phyloP scores from a whole-genome alignment of 2,113 vertebrate species.

The Rhineura floridana region DNA sequence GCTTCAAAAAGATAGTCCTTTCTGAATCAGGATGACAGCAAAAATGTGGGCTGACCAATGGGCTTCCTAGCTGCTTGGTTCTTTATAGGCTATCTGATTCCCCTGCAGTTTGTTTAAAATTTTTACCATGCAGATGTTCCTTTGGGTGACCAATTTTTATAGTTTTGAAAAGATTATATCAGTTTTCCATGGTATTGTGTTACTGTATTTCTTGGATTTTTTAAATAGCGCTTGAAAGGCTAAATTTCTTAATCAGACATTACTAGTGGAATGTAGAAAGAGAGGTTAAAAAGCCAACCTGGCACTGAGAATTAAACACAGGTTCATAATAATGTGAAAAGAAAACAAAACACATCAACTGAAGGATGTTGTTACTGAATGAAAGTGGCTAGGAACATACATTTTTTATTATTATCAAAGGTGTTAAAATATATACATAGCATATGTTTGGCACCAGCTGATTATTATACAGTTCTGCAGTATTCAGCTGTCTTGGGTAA shows the following conservation, averaged over 20 bases:
- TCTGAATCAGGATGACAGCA: slow-evolving; percentile 78
- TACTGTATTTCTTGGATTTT: slow-evolving; percentile 85
- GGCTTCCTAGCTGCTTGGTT: slow-evolving; percentile 63
- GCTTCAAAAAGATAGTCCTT: slow-evolving; percentile 74
- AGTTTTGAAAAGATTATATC: slow-evolving; percentile 88
- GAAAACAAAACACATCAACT: slow-evolving; percentile 77
- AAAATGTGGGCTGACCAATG: slow-evolving; percentile 73
- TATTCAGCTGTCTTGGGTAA: slow-evolving; percentile 83
- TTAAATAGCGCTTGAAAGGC: slow-evolving; percentile 80
- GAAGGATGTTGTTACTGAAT: slow-evolving; percentile 74
- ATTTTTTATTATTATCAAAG: slow-evolving; percentile 86
- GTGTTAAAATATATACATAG: slow-evolving; percentile 84
- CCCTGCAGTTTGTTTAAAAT: slow-evolving; percentile 82
- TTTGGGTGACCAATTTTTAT: slow-evolving; percentile 84
- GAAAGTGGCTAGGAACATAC: slow-evolving; percentile 78
- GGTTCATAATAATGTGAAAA: slow-evolving; percentile 75
- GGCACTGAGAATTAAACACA: slow-evolving; percentile 76
- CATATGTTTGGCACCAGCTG: slow-evolving; percentile 82
- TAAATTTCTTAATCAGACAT: slow-evolving; percentile 81
- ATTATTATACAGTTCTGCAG: slow-evolving; percentile 74
- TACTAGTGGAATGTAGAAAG: slow-evolving; percentile 81
- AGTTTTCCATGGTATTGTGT: slow-evolving; percentile 84
- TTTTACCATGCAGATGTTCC: slow-evolving; percentile 83
- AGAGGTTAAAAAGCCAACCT: slow-evolving; percentile 72
- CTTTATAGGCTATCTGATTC: slow-evolving; percentile 83